Base-by-base conservation (phyloP, 2,888 invertebrate species). In the Tetanocera ferruginea region DNA sequence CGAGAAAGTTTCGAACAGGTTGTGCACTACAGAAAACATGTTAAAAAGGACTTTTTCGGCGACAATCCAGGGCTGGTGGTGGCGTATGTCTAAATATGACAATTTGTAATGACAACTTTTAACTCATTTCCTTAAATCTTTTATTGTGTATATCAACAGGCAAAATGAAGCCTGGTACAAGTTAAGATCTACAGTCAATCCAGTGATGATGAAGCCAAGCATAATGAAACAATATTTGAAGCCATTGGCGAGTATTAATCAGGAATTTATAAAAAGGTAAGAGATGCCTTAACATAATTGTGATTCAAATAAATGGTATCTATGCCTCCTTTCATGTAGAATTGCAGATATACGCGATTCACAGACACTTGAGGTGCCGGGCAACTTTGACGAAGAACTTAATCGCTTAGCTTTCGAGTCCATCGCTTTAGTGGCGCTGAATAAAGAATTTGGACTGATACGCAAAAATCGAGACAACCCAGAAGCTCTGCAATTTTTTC, bases 371-470 rank as follows among this genome's bases (percentile, higher is more conserved):
- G 90, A 91, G 82, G 87, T 91, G 37, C 89, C 90, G 0, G 86
- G 82, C 0, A 83, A 91, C 81, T 92, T 93, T 76, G 83, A 87
- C 14, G 90, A 91, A 62, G 91, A 92, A 81, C 83, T 92, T 0
- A 90, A 90, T 79, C 91, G 91, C 80, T 91, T 93, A 91, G 90
- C 92, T 3, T 87, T 93, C 28, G 93, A 93, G 86, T 91, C 90
- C 0, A 83, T 91, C 2, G 85, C 86, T 0, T 80, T 87, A 9
- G 83, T 91, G 34, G 89, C 90, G 4, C 84, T 91, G 1, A 88
- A 91, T 80, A 88, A 84, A 0, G 81, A 85, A 71, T 80, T 89
- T 74, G 88, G 87, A 5, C 76, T 88, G 3, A 84, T 89, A 28
- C 82, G 84, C 0, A 79, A 80, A 31, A 79, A 81, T 6, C 82